A percentile compares a stretch with the other conserved stretches of the same genome.
Conservation (phyloP, 1,140 invertebrate species). For the Bombus confusus region DNA sequence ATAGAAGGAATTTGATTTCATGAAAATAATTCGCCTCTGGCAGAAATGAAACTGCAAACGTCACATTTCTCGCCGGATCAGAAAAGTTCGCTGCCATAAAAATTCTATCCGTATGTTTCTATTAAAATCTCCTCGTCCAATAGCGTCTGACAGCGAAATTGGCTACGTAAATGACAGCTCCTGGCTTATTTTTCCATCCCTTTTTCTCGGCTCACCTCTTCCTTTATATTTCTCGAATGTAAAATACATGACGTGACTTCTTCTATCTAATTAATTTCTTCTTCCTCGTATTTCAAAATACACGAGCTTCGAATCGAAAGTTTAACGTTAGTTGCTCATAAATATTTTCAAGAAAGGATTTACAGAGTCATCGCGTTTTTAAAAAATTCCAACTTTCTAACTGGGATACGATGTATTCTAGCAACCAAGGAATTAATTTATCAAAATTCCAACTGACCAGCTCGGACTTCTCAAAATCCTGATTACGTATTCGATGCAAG, state of each 20-base stretch:
- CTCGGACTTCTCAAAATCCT: neutral
- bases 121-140: conserved; percentile 1
- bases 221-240: neutral
- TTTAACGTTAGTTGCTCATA: neutral
- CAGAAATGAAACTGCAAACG: neutral
- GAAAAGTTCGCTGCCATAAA: neutral
- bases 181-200: neutral
- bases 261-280: neutral
- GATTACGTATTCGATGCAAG: neutral
- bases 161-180: conserved; percentile 15
- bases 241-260: neutral
- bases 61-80: neutral
- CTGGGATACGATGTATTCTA: neutral
- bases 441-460: neutral
- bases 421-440: neutral
- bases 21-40: neutral
- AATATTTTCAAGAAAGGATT: neutral
- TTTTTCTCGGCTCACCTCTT: neutral
- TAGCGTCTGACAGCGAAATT: neutral
- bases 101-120: conserved; percentile 1
- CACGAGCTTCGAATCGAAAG: too few species aligned
- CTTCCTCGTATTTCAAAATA: neutral
- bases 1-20: conserved; percentile 12
- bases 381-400: neutral
- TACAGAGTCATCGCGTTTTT: neutral